Evolutionary conservation across 2,113 vertebrate genomes (phyloP).

Genomic region (Saccopteryx bilineata): DNA sequence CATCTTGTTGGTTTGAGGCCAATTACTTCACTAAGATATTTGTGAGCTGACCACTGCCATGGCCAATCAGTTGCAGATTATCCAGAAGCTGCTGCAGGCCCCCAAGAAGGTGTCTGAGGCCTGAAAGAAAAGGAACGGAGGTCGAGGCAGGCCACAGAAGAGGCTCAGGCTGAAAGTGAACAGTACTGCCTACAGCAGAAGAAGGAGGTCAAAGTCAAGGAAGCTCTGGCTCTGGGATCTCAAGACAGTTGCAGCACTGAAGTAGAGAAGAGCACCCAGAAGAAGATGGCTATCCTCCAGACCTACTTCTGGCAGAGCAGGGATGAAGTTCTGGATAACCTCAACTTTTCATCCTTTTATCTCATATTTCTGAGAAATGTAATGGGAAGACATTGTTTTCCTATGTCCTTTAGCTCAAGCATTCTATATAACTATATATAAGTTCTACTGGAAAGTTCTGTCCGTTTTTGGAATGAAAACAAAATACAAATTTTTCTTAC

Average conservation of each 20-base stretch:
- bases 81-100: not conserved
- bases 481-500: too few species aligned
- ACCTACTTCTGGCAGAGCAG: slow-evolving; percentile 92
- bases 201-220: fast-evolving
- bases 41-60: not conserved
- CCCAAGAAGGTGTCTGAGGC: not conserved
- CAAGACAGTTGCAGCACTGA: slow-evolving; percentile 94
- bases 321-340: slow-evolving; percentile 91
- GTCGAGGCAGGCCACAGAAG: not conserved
- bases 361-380: slow-evolving; percentile 66
- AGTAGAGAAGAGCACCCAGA: slow-evolving; percentile 94
- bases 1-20: not conserved
- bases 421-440: too few species aligned
- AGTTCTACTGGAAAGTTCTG: too few species aligned
- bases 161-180: not conserved
- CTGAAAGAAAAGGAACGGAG: not conserved
- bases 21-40: not conserved
- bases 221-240: slow-evolving; percentile 91
- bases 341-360: slow-evolving; percentile 80
- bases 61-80: too few species aligned
- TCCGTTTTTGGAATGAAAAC: too few species aligned
- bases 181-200: not conserved
- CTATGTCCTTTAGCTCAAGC: slow-evolving; percentile 26
- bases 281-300: slow-evolving; percentile 93
- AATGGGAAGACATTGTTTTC: slow-evolving; percentile 30